Evolutionary conservation across 2,888 invertebrate species (phyloP), one percentile per base, ranked within the genome.

Genomic region (Podabrus alpinus): DNA sequence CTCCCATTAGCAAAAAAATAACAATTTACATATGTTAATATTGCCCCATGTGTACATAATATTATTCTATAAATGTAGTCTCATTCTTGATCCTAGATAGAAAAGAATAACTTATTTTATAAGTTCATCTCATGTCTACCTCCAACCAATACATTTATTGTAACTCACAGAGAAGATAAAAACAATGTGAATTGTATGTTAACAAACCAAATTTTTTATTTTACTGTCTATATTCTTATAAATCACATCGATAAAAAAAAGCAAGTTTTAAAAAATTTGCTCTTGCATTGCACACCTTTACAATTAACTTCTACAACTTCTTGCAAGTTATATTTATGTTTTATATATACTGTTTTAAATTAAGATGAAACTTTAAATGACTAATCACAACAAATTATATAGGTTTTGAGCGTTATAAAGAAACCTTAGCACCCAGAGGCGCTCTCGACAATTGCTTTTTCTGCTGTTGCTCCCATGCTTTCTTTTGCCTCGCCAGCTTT

Each of bases 401-500:
- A 45, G n/a, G 45, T 45, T n/a, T 13, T 45, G 45, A 45, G 45
- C 75, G 75, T 75, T 83, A 84, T 71, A 83, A 80, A 72, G 74
- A 81, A 62, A 86, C 77, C 78, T 82, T 84, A n/a, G 84, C 82
- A 60, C 86, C 86, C 25, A 85, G 75, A 2, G 81, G 77, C 16
- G 74, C 10, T 15, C 75, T 78, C 73, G 67, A 80, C 16, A 79
- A 77, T 73, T 84, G 84, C 74, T 87, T 86, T 74, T 84, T 80
- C 68, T 86, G 86, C 68, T 87, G 86, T 74, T 86, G 86, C 72
- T 86, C 86, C 82, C 82, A 84, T 4, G 81, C 75, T 72, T 82
- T 82, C 69, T 81, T 81, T 71, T 87, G 86, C 15, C 86, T 79
- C 21, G 86, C 86, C 73, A 83, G 81, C 61, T 84, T 78, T 75